Conservation (phyloP, 2,888 invertebrate genomes). For the Morpho achilles region DNA sequence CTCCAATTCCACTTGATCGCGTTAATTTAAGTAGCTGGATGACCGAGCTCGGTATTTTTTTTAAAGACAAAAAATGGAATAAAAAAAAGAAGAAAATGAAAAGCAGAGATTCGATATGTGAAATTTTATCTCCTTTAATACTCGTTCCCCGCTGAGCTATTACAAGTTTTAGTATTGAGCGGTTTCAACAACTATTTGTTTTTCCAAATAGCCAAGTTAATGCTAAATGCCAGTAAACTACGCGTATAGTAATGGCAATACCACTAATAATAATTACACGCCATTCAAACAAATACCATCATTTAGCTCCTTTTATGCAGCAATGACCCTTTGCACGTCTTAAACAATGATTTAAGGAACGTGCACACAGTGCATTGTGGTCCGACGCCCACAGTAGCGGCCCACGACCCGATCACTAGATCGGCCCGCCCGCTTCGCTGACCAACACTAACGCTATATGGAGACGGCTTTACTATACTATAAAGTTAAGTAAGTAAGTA, state of each 20-base stretch:
- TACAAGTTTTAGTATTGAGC: too few relatives aligned
- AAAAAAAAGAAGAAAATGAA: too few relatives aligned
- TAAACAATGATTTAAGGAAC: constrained; percentile 24
- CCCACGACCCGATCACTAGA: constrained; percentile 60
- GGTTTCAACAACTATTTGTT: neutral
- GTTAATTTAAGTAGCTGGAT: neutral
- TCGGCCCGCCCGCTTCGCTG: constrained; percentile 67
- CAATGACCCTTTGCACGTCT: constrained; percentile 25
- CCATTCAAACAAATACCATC: constrained; percentile 14
- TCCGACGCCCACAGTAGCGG: constrained; percentile 71
- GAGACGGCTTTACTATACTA: constrained; percentile 36
- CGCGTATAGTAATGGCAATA: neutral
- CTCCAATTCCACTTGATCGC: neutral
- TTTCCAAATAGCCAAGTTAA: neutral
- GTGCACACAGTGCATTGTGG: constrained; percentile 50
- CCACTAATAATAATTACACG: constrained; percentile 15
- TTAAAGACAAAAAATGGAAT: too few relatives aligned
- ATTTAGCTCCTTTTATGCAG: constrained; percentile 19
- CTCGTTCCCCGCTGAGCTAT: too few relatives aligned
- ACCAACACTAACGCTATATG: constrained; percentile 31
- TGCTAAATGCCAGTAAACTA: too few relatives aligned
- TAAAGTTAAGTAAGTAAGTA: too few relatives aligned
- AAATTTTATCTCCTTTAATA: too few relatives aligned
- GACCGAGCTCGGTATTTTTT: too few relatives aligned
- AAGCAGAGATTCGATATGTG: too few relatives aligned